Evolutionary conservation across 2,797 vertebrate genomes (phyloP).

Genomic region (Helostoma temminkii): DNA sequence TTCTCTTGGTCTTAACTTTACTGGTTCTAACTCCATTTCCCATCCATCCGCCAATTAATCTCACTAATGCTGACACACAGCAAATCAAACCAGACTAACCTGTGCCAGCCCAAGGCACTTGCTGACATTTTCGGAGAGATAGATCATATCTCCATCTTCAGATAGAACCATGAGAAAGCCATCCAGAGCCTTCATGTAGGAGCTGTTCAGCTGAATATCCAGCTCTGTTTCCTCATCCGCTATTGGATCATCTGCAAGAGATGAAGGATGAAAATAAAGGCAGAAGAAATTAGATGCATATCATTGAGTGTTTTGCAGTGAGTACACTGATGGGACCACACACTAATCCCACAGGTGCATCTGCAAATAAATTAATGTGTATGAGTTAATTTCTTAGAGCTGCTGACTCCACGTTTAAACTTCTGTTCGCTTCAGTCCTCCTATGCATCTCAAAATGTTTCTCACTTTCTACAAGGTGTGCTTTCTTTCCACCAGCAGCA

Average conservation of each 20-base stretch:
- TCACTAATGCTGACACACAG: background rate
- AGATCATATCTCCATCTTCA: conserved; percentile 97
- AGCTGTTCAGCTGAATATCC: conserved; percentile 92
- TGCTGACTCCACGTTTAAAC: conserved; percentile 10
- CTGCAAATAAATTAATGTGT: conserved; percentile 19
- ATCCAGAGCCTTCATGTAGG: conserved; percentile 95
- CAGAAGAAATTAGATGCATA: background rate
- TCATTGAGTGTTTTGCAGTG: background rate
- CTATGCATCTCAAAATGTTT: conserved; percentile 3
- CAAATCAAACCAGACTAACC: conserved; percentile 78
- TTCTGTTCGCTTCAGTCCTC: background rate
- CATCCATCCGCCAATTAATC: background rate
- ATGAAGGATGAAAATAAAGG: conserved; percentile 10
- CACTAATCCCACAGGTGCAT: background rate
- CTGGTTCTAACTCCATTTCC: background rate
- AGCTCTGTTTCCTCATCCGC: conserved; percentile 88
- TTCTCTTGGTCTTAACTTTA: background rate
- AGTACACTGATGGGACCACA: background rate
- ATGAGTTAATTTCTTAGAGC: conserved; percentile 1
- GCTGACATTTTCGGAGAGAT: conserved; percentile 96
- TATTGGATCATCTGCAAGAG: conserved; percentile 81
- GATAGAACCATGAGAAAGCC: conserved; percentile 98
- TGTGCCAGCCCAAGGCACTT: conserved; percentile 97
- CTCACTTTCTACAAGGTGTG: background rate
- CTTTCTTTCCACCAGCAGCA: background rate